These are phyloP conservation scores for Heliopora coerulea DNA, from an alignment of 92 coral and sea anemone species.

Conservation along the genomic window DNA sequence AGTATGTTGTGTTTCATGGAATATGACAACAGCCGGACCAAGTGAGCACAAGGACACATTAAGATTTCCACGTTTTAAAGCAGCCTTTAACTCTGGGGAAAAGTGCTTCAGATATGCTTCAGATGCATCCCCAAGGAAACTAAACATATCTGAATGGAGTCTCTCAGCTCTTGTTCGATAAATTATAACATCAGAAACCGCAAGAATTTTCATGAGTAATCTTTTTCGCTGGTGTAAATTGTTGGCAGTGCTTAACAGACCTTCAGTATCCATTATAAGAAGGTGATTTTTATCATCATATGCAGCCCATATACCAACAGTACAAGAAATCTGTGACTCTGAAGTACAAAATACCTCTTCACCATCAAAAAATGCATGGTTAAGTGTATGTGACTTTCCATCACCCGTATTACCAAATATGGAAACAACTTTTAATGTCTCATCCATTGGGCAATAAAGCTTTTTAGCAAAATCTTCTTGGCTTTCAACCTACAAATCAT, in stretches of 20 bases:
- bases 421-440: conserved; percentile 81
- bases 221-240: conserved; percentile 84
- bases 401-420: conserved; percentile 99
- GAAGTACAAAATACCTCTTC: conserved; percentile 89
- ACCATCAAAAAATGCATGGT: conserved; percentile 84
- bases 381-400: conserved; percentile 94
- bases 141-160: conserved; percentile 90
- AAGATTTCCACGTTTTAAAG: conserved; percentile 70
- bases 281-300: conserved; percentile 69
- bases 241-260: conserved; percentile 87
- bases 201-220: conserved; percentile 84
- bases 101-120: conserved; percentile 95
- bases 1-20: conserved; percentile 97
- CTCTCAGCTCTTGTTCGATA: conserved; percentile 96
- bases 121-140: conserved; percentile 98
- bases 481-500: conserved; percentile 57
- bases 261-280: conserved; percentile 87
- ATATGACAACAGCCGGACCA: conserved; percentile 94
- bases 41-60: conserved; percentile 87
- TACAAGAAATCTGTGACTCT: conserved; percentile 88
- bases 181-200: conserved; percentile 86
- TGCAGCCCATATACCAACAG: conserved; percentile 99
- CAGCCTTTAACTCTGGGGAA: conserved; percentile 84
- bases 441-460: conserved; percentile 64
- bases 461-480: conserved; percentile 65